Evolutionary conservation across 1,140 invertebrate species (phyloP).

Genomic region (Caenorhabditis latens): DNA sequence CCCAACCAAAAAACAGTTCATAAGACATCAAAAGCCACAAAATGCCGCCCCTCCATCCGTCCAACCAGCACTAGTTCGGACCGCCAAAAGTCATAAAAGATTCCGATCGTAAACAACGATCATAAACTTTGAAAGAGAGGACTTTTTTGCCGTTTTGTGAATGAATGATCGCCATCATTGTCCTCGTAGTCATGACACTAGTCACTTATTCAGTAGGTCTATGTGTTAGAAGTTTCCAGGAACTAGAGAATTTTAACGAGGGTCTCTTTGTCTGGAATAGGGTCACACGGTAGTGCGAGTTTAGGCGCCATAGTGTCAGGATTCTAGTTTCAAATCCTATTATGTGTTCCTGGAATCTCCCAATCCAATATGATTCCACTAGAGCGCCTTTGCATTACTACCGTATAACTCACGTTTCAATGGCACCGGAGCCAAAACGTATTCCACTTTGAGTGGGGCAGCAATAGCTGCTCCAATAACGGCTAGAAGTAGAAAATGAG

Average conservation of each 20-base stretch:
- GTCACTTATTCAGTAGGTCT: too few species aligned
- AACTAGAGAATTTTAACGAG: background rate
- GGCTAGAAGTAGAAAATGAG: background rate
- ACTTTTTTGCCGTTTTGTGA: background rate
- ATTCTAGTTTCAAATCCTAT: too few species aligned
- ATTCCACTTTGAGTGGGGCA: slow-evolving; percentile 2
- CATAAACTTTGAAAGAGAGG: background rate
- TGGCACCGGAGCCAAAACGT: background rate
- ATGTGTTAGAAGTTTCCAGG: too few species aligned
- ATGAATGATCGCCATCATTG: too few species aligned
- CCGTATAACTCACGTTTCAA: slow-evolving; percentile 8
- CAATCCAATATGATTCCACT: too few species aligned
- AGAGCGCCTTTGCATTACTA: background rate
- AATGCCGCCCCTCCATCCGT: background rate
- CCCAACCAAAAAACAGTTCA: background rate
- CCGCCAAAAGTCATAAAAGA: slow-evolving; percentile 23
- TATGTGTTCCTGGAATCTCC: too few species aligned
- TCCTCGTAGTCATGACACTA: too few species aligned
- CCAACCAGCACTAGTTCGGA: background rate
- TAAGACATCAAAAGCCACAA: slow-evolving; percentile 29
- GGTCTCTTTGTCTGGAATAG: background rate
- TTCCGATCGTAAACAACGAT: slow-evolving; percentile 37
- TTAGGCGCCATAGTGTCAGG: too few species aligned
- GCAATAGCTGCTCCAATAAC: background rate
- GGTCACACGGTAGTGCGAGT: too few species aligned